Percentiles rank a stretch among this genome's conserved stretches.
Evolutionary conservation across 2,113 vertebrate species (phyloP).

Genomic region (Pluvianellus socialis): DNA sequence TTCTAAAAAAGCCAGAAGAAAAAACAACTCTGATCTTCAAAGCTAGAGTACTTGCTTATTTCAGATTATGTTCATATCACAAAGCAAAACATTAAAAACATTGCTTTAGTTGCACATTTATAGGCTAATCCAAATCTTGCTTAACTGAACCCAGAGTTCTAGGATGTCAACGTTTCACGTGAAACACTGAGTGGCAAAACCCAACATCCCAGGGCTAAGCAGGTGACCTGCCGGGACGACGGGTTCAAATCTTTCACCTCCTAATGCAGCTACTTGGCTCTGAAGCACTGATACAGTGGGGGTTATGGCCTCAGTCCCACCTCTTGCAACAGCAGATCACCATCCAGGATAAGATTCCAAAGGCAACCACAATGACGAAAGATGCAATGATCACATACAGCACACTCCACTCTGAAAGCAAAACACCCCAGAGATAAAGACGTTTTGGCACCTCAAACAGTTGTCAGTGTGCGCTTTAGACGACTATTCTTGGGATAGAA

Average conservation of each 20-base stretch:
- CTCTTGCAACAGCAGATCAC: slow-evolving; percentile 91
- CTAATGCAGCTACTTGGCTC: background rate
- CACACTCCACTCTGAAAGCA: slow-evolving; percentile 93
- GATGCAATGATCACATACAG: slow-evolving; percentile 95
- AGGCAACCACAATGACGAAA: slow-evolving; percentile 90
- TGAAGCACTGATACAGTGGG: background rate
- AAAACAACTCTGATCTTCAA: background rate
- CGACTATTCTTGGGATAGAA: background rate
- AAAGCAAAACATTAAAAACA: background rate
- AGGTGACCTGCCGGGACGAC: background rate
- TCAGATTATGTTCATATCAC: background rate
- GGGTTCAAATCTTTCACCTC: background rate
- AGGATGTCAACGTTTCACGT: background rate
- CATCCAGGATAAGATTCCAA: slow-evolving; percentile 89
- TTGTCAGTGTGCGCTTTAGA: background rate
- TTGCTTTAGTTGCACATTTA: background rate
- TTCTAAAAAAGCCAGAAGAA: background rate
- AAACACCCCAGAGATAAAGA: slow-evolving; percentile 1
- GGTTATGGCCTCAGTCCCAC: slow-evolving; percentile 64
- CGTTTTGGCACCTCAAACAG: background rate
- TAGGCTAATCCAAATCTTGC: background rate
- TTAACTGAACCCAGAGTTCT: background rate
- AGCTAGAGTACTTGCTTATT: background rate
- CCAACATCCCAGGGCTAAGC: background rate
- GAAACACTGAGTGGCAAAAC: background rate